Conservation (phyloP, 2,888 invertebrate species). For the Calliphora vomitoria region DNA sequence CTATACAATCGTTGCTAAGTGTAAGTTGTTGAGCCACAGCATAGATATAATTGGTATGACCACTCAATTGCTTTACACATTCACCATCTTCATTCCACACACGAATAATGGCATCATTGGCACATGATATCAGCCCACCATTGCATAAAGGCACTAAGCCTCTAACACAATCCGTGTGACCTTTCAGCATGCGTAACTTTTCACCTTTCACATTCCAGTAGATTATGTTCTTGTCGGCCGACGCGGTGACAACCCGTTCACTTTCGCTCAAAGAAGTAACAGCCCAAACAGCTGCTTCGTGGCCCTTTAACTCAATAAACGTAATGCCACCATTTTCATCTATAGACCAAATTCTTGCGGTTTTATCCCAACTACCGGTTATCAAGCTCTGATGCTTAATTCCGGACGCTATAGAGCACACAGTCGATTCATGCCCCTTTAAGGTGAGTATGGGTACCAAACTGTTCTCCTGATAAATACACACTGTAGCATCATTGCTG, state of each 20-base stretch:
- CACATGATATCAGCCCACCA: slow-evolving; percentile 93
- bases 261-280: slow-evolving; percentile 85
- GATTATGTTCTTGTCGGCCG: slow-evolving; percentile 96
- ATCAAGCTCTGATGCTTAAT: slow-evolving; percentile 86
- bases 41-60: slow-evolving; percentile 96
- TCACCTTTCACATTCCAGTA: slow-evolving; percentile 91
- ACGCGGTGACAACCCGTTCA: slow-evolving; percentile 89
- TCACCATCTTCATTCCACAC: slow-evolving; percentile 93
- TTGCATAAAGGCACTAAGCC: slow-evolving; percentile 88
- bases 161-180: slow-evolving; percentile 97
- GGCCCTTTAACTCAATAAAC: slow-evolving; percentile 88
- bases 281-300: slow-evolving; percentile 95
- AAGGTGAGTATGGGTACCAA: slow-evolving; percentile 88
- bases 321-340: slow-evolving; percentile 86
- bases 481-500: slow-evolving; percentile 94
- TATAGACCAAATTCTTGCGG: slow-evolving; percentile 93
- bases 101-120: slow-evolving; percentile 95
- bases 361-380: slow-evolving; percentile 97
- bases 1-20: slow-evolving; percentile 87
- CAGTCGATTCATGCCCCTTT: slow-evolving; percentile 88
- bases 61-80: slow-evolving; percentile 90
- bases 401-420: slow-evolving; percentile 85
- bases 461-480: slow-evolving; percentile 91
- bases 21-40: slow-evolving; percentile 86
- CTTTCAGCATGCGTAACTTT: slow-evolving; percentile 88